A percentile compares a stretch with the other conserved stretches of the same genome.
phyloP scores from a whole-genome alignment of 2,888 invertebrate genomes.

The Timema cristinae region DNA sequence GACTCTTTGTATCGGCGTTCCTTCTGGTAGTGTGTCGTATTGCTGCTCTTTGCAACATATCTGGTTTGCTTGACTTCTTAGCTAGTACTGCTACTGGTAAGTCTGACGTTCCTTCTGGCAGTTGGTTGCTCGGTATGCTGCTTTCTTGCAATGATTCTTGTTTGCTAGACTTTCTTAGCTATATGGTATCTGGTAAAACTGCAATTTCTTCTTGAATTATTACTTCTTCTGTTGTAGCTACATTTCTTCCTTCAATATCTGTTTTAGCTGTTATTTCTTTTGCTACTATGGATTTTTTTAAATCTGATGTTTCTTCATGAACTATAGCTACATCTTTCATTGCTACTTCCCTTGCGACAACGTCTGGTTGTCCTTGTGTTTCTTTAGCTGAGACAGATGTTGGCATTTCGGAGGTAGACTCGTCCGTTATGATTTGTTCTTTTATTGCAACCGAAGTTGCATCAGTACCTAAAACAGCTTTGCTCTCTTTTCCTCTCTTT shows the following conservation, averaged over 20 bases:
- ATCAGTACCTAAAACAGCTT: constrained; percentile 17
- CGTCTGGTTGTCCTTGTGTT: constrained; percentile 21
- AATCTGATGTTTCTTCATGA: constrained; percentile 20
- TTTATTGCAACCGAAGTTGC: constrained; percentile 15
- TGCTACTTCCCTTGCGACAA: constrained; percentile 23
- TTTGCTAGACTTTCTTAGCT: background rate
- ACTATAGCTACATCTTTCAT: constrained; percentile 24
- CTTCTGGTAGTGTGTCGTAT: no score
- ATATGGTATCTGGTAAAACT: background rate
- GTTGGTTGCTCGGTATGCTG: background rate
- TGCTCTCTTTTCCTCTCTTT: constrained; percentile 13
- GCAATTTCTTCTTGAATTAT: background rate
- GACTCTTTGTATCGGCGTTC: no score
- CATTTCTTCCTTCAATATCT: constrained; percentile 33
- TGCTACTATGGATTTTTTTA: background rate
- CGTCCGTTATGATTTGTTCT: constrained; percentile 15
- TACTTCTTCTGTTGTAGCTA: constrained; percentile 16
- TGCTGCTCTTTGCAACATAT: no score
- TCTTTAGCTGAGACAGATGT: background rate
- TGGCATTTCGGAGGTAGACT: constrained; percentile 7
- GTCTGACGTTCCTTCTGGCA: background rate
- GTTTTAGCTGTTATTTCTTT: constrained; percentile 22
- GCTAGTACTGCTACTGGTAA: background rate
- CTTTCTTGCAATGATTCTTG: background rate
- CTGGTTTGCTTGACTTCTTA: no score